Evolutionary conservation across 2,113 vertebrate genomes (phyloP).

Genomic region (Crotalus viridis): DNA sequence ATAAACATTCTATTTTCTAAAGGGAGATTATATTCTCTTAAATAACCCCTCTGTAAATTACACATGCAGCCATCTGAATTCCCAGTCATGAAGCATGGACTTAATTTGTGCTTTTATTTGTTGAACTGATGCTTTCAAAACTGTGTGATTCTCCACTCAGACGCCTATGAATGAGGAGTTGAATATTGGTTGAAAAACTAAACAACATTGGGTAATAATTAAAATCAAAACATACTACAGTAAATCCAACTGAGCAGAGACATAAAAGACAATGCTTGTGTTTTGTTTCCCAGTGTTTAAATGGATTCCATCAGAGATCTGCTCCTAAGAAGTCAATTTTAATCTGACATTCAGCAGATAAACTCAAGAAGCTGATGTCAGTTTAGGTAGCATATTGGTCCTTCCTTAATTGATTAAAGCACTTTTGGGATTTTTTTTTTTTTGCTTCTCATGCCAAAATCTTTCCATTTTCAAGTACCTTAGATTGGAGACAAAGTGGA

Average conservation of each 20-base stretch:
- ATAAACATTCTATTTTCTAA: neutral
- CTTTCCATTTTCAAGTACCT: neutral
- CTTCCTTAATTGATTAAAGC: neutral
- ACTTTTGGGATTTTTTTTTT: neutral
- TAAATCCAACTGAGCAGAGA: neutral
- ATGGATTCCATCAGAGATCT: neutral
- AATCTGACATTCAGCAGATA: neutral
- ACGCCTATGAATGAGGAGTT: neutral
- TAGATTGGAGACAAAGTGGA: neutral
- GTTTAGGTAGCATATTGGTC: neutral
- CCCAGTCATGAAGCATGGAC: neutral
- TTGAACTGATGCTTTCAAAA: neutral
- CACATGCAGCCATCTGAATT: accelerated
- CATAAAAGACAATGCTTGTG: neutral
- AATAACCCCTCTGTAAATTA: neutral
- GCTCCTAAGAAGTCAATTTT: neutral
- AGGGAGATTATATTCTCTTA: conserved; percentile 12
- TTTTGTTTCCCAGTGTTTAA: neutral
- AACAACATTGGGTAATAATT: neutral
- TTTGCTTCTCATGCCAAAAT: neutral
- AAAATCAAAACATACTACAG: neutral
- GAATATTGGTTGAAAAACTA: neutral
- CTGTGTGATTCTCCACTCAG: neutral
- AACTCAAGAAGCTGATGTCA: neutral
- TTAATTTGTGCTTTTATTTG: accelerated